Base-by-base conservation (phyloP, 1,140 invertebrate species). In the Pomacea maculata region DNA sequence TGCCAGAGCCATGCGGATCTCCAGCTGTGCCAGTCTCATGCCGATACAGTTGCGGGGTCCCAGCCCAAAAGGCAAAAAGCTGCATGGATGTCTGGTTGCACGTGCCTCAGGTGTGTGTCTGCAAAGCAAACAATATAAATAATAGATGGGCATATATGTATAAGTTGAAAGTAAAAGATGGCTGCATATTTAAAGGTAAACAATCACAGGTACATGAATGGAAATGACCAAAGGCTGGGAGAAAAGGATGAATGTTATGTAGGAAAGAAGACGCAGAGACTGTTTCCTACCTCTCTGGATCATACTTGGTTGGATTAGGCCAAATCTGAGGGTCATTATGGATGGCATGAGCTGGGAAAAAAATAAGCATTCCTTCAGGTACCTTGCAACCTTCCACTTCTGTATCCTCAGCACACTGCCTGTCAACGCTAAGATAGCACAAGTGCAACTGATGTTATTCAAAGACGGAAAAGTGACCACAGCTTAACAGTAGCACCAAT, bases 11-110 rank as follows among this genome's bases (percentile, higher is more conserved):
- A 95, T 86, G 90, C 95, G 95, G 0, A 93, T 92, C 87, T 95
- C 93, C 75, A 95, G 84, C 10, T 94, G 79, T 4, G 92, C 93
- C 81, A 94, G 92, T 34, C 92, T 87, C 92, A 91, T 91, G 91
- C 94, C 94, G 72, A 94, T 93, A 86, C 94, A 95, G 85, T 92
- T 93, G 52, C 94, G 89, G 0, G 93, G 93, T 54, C 94, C 94
- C 34, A 86, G 83, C 29, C 94, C 93, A 86, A 94, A 94, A 0
- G 94, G 92, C 67, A 94, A 81, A 85, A 91, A 95, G 5, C 57
- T 61, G 11, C 11, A 14, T 11, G 57, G 57, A 17, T 61, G 57
- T 11, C 57, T 4, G 57, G 11, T 61, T 11, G 92, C 86, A 82
- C 92, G 92, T 0, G 91, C 57, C 57, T 61, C 57, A 61, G 57